These are phyloP conservation scores for Matsumurasca onukii DNA, from an alignment of 1,140 invertebrate genomes.

Conservation along the genomic window DNA sequence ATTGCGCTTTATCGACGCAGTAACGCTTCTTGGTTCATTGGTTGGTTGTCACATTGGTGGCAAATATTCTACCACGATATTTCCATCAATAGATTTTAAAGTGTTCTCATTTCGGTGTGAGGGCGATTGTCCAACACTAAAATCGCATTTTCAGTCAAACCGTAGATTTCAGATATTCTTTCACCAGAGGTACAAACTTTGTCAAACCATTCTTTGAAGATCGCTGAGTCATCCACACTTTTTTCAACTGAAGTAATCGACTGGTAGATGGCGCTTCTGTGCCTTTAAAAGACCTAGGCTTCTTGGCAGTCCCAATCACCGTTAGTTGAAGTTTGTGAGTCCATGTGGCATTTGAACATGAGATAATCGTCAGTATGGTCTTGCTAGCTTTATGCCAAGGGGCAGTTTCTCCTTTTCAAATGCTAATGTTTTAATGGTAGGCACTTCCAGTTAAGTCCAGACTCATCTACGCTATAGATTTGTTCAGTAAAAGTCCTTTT, in stretches of 20 bases:
- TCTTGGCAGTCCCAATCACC: conserved; percentile 31
- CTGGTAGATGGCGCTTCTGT: background rate
- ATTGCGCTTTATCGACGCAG: background rate
- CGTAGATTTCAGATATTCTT: background rate
- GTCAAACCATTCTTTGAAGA: conserved; percentile 11
- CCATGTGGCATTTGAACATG: conserved; percentile 27
- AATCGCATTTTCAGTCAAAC: background rate
- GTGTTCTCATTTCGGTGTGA: background rate
- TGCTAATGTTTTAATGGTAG: conserved; percentile 15
- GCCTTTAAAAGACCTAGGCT: conserved; percentile 6
- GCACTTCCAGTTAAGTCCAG: conserved; percentile 25
- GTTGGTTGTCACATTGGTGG: background rate
- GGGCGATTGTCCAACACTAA: background rate
- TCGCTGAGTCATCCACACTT: background rate
- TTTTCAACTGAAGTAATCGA: background rate
- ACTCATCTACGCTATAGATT: too few species aligned
- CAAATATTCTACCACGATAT: background rate
- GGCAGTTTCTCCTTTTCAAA: background rate
- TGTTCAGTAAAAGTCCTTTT: too few species aligned
- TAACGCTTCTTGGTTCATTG: background rate
- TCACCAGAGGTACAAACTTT: background rate
- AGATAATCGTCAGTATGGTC: conserved; percentile 32
- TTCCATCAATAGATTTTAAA: background rate
- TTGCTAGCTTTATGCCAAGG: conserved; percentile 28
- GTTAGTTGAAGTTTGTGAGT: conserved; percentile 30